A percentile compares a stretch with the other conserved stretches of the same genome.
Conservation (phyloP, 2,888 invertebrate species). For the Cistogaster globosa region DNA sequence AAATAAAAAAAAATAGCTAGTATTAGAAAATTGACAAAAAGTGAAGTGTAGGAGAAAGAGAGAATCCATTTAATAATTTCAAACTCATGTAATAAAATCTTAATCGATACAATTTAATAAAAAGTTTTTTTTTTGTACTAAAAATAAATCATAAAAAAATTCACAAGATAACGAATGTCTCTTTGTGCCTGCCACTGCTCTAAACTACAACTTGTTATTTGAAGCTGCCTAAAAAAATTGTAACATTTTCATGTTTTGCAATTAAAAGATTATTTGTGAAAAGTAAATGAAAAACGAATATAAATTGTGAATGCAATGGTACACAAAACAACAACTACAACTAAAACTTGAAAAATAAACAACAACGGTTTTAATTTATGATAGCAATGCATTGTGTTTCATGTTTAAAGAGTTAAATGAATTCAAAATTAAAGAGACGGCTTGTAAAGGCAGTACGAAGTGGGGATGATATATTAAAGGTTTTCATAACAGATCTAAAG, state of each 20-base stretch:
- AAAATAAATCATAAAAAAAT: no score
- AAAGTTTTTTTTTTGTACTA: no score
- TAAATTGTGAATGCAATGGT: conserved; percentile 12
- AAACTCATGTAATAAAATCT: no score
- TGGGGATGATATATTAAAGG: no score
- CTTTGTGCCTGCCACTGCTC: neutral
- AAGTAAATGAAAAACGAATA: conserved; percentile 46
- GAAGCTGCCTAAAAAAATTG: conserved; percentile 17
- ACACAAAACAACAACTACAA: neutral
- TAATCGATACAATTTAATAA: no score
- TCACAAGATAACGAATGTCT: neutral
- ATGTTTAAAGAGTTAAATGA: conserved; percentile 38
- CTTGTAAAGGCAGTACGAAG: neutral
- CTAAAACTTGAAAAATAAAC: neutral
- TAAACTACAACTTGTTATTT: neutral
- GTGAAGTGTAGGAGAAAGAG: no score
- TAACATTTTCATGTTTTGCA: conserved; percentile 58
- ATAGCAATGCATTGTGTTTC: conserved; percentile 22
- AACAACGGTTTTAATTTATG: conserved; percentile 33
- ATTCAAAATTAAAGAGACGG: conserved; percentile 23
- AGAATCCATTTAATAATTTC: no score
- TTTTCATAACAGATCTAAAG: no score
- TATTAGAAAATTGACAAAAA: no score
- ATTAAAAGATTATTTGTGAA: conserved; percentile 62
- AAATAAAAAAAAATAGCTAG: no score